Evolutionary conservation across 2,113 vertebrate species (phyloP).

Genomic region (Rhinoptilus africanus): DNA sequence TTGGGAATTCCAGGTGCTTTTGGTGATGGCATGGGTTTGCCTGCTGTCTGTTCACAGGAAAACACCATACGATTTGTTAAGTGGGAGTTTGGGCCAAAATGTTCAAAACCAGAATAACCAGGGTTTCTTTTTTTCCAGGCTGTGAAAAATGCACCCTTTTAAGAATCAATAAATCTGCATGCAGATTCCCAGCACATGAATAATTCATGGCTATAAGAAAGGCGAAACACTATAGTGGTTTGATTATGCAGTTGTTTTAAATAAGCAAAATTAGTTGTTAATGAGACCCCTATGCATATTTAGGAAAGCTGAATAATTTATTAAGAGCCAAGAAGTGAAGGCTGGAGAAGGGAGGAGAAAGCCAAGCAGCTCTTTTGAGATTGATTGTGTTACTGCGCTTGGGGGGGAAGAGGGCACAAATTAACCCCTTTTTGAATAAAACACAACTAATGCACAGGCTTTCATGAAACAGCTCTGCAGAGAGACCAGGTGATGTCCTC

Average conservation of each 20-base stretch:
- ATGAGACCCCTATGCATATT: conserved; percentile 70
- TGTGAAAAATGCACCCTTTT: neutral
- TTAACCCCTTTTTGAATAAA: conserved; percentile 9
- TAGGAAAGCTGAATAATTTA: conserved; percentile 68
- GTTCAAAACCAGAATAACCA: neutral
- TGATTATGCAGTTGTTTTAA: conserved; percentile 71
- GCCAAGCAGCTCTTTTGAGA: neutral
- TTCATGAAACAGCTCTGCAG: neutral
- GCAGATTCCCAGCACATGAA: conserved; percentile 50
- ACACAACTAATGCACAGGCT: neutral
- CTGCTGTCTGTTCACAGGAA: neutral
- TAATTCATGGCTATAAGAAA: conserved; percentile 53
- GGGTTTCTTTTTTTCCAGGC: neutral
- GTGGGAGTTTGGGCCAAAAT: neutral
- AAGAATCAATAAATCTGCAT: conserved; percentile 56
- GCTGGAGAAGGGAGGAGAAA: conserved; percentile 15
- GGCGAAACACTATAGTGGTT: conserved; percentile 40
- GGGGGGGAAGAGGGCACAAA: conserved; percentile 6
- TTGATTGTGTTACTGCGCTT: conserved; percentile 9
- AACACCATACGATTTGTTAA: neutral
- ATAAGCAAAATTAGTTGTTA: conserved; percentile 72
- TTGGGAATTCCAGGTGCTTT: conserved; percentile 5
- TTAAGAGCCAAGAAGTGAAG: conserved; percentile 27
- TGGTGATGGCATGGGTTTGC: neutral
- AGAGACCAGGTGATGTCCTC: neutral